Evolutionary conservation across 2,797 vertebrate species (phyloP).

Genomic region (Eospalax fontanierii): DNA sequence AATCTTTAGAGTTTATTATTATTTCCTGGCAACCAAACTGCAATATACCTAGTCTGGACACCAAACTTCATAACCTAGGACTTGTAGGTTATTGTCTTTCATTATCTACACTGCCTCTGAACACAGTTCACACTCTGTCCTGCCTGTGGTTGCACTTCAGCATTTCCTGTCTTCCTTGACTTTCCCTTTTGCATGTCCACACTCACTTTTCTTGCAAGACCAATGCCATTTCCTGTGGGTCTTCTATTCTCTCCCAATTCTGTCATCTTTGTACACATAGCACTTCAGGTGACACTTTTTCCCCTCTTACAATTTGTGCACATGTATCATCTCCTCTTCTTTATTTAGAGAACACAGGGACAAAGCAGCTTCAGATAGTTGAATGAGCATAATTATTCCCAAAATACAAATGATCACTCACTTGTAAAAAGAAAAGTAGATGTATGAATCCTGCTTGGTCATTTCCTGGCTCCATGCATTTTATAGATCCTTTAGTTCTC

Average conservation of each 20-base stretch:
- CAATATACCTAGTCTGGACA: not conserved
- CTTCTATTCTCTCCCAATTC: not conserved
- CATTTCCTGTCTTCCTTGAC: not conserved
- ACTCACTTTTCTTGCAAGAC: not conserved
- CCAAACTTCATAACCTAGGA: not conserved
- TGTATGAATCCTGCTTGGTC: not conserved
- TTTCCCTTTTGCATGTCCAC: not conserved
- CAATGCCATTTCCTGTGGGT: not conserved
- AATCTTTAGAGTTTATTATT: not conserved
- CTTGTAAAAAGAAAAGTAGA: conserved; percentile 35
- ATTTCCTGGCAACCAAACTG: not conserved
- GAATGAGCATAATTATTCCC: conserved; percentile 6
- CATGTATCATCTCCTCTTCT: not conserved
- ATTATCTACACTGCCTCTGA: not conserved
- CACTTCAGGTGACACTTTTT: conserved; percentile 39
- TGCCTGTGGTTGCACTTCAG: not conserved
- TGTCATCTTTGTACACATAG: not conserved
- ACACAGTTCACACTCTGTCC: not conserved
- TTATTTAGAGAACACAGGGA: not conserved
- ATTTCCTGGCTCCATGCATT: not conserved
- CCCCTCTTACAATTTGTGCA: not conserved
- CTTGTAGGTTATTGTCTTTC: not conserved
- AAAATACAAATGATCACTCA: not conserved
- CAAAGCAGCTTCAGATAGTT: not conserved
- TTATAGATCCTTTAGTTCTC: not conserved